Percentiles rank a stretch among this genome's conserved stretches.
Evolutionary conservation across 92 coral and sea anemone genomes (phyloP).

Genomic region (Epizoanthus ramosus): DNA sequence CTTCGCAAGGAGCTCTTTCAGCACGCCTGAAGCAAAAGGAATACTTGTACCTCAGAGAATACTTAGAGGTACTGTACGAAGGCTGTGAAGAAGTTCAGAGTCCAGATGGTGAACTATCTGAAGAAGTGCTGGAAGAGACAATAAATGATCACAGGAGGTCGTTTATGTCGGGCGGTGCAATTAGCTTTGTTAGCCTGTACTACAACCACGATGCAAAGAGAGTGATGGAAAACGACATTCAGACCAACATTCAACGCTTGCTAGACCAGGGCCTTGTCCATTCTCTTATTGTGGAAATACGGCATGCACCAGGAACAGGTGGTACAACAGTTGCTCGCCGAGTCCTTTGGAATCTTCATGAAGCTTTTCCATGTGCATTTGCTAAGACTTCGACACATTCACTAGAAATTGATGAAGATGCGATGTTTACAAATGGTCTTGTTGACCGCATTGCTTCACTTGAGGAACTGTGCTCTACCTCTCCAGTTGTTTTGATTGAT

Average conservation of each 20-base stretch:
- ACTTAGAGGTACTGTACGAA: slow-evolving; percentile 62
- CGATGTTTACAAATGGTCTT: slow-evolving; percentile 53
- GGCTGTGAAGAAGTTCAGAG: slow-evolving; percentile 69
- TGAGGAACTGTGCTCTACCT: slow-evolving; percentile 63
- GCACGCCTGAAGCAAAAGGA: slow-evolving; percentile 54
- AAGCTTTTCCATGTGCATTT: slow-evolving; percentile 73
- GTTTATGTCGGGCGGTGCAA: slow-evolving; percentile 73
- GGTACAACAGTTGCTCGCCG: slow-evolving; percentile 80
- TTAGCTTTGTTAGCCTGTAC: slow-evolving; percentile 65
- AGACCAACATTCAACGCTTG: slow-evolving; percentile 63
- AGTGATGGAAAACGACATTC: slow-evolving; percentile 61
- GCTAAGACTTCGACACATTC: slow-evolving; percentile 44
- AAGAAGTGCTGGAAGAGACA: slow-evolving; percentile 43
- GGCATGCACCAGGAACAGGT: slow-evolving; percentile 82
- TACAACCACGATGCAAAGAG: slow-evolving; percentile 76
- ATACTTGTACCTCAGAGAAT: slow-evolving; percentile 61
- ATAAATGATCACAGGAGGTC: slow-evolving; percentile 60
- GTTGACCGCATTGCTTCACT: slow-evolving; percentile 68
- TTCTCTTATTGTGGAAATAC: slow-evolving; percentile 65
- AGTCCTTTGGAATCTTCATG: slow-evolving; percentile 81
- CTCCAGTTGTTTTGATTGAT: slow-evolving; percentile 68
- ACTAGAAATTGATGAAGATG: slow-evolving; percentile 68
- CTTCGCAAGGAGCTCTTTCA: slow-evolving; percentile 56
- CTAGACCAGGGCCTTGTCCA: slow-evolving; percentile 52
- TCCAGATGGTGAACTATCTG: slow-evolving; percentile 19